These are phyloP conservation scores for Rhynchophorus ferrugineus DNA, from an alignment of 1,140 invertebrate genomes.

Conservation along the genomic window DNA sequence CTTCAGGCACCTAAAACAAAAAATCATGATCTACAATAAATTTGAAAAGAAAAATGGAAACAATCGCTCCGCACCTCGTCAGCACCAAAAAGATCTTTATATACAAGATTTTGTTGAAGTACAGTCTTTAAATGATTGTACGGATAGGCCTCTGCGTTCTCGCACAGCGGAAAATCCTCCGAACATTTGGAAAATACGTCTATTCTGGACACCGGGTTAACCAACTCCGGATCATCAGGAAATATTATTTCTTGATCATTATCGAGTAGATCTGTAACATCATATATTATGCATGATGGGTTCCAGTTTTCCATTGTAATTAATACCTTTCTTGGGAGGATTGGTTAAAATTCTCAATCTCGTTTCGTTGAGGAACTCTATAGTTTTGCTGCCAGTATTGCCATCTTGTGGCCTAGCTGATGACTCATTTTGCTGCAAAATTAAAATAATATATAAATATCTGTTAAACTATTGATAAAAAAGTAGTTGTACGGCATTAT, in stretches of 20 bases:
- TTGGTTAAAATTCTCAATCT: conserved; percentile 4
- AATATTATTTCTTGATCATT: conserved; percentile 30
- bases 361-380: too few species aligned
- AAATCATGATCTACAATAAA: conserved; percentile 10
- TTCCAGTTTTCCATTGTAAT: neutral
- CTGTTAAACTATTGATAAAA: too few species aligned
- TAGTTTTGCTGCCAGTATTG: too few species aligned
- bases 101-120: conserved; percentile 17
- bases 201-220: too few species aligned
- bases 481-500: too few species aligned
- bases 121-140: conserved; percentile 26
- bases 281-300: neutral
- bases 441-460: too few species aligned
- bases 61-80: conserved; percentile 22
- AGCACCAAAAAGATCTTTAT: conserved; percentile 28
- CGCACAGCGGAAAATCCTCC: conserved; percentile 30
- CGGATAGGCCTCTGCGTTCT: conserved; percentile 32
- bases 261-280: conserved; percentile 6
- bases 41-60: neutral
- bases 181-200: conserved; percentile 27
- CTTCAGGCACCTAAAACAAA: neutral
- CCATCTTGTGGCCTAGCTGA: too few species aligned
- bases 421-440: too few species aligned
- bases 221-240: conserved; percentile 27
- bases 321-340: conserved; percentile 5